Evolutionary conservation across 2,888 invertebrate species (phyloP).

Genomic region (Hirtodrosophila histrioides): DNA sequence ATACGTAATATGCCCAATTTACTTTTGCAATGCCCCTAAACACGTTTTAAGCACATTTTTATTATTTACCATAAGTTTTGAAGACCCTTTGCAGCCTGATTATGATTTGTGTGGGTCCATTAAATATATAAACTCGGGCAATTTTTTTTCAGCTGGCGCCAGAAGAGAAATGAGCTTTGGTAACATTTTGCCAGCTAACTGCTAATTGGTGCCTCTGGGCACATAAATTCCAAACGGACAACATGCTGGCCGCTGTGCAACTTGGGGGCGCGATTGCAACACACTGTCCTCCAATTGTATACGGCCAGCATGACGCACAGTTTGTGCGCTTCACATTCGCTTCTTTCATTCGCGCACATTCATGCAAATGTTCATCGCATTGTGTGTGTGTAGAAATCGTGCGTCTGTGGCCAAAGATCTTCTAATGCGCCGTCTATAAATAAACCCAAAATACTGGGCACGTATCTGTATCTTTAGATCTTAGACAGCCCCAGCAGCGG

Average conservation of each 20-base stretch:
- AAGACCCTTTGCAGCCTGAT: slow-evolving; percentile 5
- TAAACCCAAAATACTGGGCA: slow-evolving; percentile 61
- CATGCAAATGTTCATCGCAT: slow-evolving; percentile 49
- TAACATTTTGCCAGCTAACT: slow-evolving; percentile 35
- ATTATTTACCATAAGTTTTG: slow-evolving; percentile 21
- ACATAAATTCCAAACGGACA: slow-evolving; percentile 33
- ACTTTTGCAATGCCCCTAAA: slow-evolving; percentile 3
- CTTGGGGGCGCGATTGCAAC: slow-evolving; percentile 35
- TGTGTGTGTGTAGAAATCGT: slow-evolving; percentile 34
- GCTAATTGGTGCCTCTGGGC: slow-evolving; percentile 53
- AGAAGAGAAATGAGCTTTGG: slow-evolving; percentile 47
- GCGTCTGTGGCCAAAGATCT: slow-evolving; percentile 50
- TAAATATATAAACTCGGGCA: slow-evolving; percentile 40
- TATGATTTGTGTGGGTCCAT: slow-evolving; percentile 51
- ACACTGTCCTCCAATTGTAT: slow-evolving; percentile 61
- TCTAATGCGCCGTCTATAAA: slow-evolving; percentile 67
- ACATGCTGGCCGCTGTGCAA: slow-evolving; percentile 3
- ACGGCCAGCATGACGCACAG: slow-evolving; percentile 50
- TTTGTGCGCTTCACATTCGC: neutral
- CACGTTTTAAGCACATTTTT: slow-evolving; percentile 9
- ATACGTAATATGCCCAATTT: slow-evolving; percentile 25
- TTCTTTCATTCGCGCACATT: slow-evolving; percentile 42
- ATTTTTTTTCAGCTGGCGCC: slow-evolving; percentile 54
- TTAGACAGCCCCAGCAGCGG: slow-evolving; percentile 21
- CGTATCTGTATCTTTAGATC: slow-evolving; percentile 59